Conservation (phyloP, 2,113 vertebrate species). For the Sander lucioperca region DNA sequence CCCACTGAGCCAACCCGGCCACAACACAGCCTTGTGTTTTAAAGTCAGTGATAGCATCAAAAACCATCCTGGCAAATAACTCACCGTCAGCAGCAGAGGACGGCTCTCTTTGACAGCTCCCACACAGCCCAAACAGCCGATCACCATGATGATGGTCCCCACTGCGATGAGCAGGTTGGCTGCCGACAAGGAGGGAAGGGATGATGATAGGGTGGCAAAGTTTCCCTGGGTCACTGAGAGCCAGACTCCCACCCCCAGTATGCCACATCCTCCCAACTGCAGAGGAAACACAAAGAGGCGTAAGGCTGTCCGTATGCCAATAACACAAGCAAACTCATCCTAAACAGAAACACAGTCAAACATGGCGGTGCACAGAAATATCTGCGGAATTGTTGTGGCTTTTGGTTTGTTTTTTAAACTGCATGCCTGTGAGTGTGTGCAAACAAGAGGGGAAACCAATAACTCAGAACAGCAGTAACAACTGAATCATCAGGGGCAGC, state of each 20-base stretch:
- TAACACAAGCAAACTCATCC: not conserved
- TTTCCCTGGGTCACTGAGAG: slow-evolving; percentile 88
- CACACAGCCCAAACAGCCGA: slow-evolving; percentile 96
- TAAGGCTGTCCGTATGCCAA: slow-evolving; percentile 24
- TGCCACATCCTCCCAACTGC: slow-evolving; percentile 85
- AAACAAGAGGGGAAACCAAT: not conserved
- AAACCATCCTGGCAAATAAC: slow-evolving; percentile 65
- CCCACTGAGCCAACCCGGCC: too few species aligned
- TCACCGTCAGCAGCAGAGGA: slow-evolving; percentile 94
- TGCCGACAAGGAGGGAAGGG: slow-evolving; percentile 95
- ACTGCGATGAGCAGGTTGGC: slow-evolving; percentile 96
- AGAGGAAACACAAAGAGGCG: slow-evolving; percentile 51
- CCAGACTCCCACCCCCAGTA: slow-evolving; percentile 87
- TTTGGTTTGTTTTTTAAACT: slow-evolving; percentile 12
- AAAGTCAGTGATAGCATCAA: not conserved
- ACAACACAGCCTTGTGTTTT: not conserved
- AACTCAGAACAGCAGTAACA: not conserved
- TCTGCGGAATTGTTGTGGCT: not conserved
- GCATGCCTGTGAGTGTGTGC: not conserved
- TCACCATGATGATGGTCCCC: slow-evolving; percentile 95
- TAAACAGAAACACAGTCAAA: not conserved
- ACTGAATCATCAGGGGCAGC: not conserved
- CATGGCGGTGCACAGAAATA: not conserved
- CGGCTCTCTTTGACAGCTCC: slow-evolving; percentile 97
- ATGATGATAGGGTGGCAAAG: slow-evolving; percentile 97